Conservation (phyloP, 2,888 invertebrate genomes). For the Drosophila rubida region DNA sequence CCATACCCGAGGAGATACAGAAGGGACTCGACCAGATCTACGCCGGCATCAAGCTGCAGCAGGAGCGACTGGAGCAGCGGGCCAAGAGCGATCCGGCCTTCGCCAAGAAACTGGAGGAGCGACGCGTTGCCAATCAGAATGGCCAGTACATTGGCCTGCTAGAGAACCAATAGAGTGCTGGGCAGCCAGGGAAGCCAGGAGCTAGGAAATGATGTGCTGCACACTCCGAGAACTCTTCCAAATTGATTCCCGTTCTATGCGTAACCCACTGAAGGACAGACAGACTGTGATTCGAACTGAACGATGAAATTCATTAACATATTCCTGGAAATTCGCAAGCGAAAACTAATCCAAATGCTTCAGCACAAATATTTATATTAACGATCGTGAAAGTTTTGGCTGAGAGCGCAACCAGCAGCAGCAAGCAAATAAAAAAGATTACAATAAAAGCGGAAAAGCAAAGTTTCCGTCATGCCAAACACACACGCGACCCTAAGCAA, state of each 20-base stretch:
- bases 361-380: conserved; percentile 63
- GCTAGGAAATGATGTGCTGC: conserved; percentile 29
- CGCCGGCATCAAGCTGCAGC: conserved; percentile 90
- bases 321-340: conserved; percentile 26
- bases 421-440: conserved; percentile 36
- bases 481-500: conserved; percentile 56
- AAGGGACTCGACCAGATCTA: conserved; percentile 94
- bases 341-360: conserved; percentile 4
- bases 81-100: conserved; percentile 84
- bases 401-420: conserved; percentile 31
- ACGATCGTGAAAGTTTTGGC: conserved; percentile 73
- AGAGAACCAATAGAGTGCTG: conserved; percentile 72
- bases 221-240: conserved; percentile 28
- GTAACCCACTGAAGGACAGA: conserved; percentile 53
- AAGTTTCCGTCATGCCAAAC: conserved; percentile 62
- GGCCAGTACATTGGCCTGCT: conserved; percentile 86
- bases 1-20: conserved; percentile 93
- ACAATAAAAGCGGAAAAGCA: conserved; percentile 74
- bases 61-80: conserved; percentile 86
- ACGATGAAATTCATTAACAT: conserved; percentile 23
- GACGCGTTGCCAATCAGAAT: conserved; percentile 87
- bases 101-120: conserved; percentile 83
- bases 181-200: conserved; percentile 2
- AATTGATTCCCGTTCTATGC: conserved; percentile 31
- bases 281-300: conserved; percentile 64